Percentiles rank a stretch among this genome's conserved stretches.
Evolutionary conservation across 2,888 invertebrate genomes (phyloP).

Genomic region (Rhamphomyia laevipes): DNA sequence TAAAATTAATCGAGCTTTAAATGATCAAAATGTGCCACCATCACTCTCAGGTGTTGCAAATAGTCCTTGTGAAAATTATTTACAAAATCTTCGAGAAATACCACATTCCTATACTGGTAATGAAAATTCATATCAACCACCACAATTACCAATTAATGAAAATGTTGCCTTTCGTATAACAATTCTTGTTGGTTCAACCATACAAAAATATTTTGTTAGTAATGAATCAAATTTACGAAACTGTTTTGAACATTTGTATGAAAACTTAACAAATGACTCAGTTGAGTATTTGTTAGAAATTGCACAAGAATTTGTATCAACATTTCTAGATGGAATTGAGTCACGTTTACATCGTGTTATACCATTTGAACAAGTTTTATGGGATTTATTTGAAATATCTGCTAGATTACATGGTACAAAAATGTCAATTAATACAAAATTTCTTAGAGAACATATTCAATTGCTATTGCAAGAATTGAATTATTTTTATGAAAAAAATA

Average conservation of each 20-base stretch:
- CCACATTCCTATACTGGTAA: too few species aligned
- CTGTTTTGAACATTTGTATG: neutral
- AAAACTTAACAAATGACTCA: neutral
- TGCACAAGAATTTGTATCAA: neutral
- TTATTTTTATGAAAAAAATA: neutral
- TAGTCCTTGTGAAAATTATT: constrained; percentile 20
- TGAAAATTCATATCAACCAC: neutral
- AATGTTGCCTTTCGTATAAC: neutral
- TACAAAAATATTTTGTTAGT: neutral
- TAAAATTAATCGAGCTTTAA: constrained; percentile 18
- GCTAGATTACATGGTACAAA: neutral
- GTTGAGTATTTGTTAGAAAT: neutral
- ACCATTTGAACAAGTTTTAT: neutral
- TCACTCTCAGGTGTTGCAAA: constrained; percentile 23
- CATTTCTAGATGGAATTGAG: neutral
- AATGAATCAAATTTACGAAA: neutral
- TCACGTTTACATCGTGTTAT: neutral
- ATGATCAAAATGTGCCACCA: constrained; percentile 20
- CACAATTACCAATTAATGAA: neutral
- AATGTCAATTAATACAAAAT: neutral
- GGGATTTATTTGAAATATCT: neutral
- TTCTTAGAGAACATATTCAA: neutral
- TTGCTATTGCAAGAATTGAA: neutral
- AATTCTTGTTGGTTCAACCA: neutral
- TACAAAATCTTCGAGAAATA: too few species aligned